Conservation (phyloP, 1,140 invertebrate species). For the Popillia japonica region DNA sequence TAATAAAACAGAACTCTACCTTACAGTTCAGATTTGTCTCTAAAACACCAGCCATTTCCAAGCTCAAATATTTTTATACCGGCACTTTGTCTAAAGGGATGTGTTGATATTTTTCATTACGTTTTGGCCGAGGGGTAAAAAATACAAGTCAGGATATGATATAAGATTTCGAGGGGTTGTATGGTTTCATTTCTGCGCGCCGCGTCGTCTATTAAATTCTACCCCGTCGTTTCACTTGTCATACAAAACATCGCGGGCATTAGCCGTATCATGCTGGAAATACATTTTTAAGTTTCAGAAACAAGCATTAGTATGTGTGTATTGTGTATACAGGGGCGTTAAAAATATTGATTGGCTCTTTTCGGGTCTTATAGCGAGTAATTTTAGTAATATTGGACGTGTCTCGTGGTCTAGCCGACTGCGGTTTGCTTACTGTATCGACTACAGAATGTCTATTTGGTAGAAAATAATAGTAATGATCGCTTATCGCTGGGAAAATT, state of each 20-base stretch:
- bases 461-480: no score
- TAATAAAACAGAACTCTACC: slow-evolving; percentile 53
- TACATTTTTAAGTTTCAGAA: slow-evolving; percentile 27
- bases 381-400: no score
- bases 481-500: no score
- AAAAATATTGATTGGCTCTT: not conserved
- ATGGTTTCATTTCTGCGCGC: slow-evolving; percentile 31
- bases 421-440: no score
- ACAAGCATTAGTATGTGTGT: not conserved
- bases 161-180: slow-evolving; percentile 39
- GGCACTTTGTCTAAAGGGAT: slow-evolving; percentile 57
- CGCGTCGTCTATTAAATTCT: slow-evolving; percentile 35
- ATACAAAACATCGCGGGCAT: slow-evolving; percentile 27
- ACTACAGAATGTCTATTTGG: no score
- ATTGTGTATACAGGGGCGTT: no score
- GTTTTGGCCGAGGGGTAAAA: slow-evolving; percentile 42
- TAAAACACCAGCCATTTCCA: slow-evolving; percentile 50
- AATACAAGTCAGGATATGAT: slow-evolving; percentile 41
- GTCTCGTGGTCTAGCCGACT: no score
- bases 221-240: slow-evolving; percentile 26
- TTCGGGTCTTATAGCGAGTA: not conserved
- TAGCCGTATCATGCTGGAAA: slow-evolving; percentile 17
- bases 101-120: slow-evolving; percentile 47
- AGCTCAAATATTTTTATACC: slow-evolving; percentile 56
- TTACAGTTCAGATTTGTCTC: slow-evolving; percentile 50